Base-by-base conservation (phyloP, 2,797 vertebrate genomes). In the Enteromius paludinosus region DNA sequence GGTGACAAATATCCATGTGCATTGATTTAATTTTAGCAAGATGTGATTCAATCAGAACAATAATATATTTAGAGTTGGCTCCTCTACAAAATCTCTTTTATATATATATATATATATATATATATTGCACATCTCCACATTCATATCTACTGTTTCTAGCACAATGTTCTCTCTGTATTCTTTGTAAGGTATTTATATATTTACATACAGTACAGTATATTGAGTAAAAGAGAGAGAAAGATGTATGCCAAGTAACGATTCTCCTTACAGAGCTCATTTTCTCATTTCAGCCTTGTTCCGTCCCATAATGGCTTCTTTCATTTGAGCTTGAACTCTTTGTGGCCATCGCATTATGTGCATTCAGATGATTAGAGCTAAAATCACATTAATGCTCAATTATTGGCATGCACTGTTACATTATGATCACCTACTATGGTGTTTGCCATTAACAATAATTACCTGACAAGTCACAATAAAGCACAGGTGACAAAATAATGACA, bases 391-490 rank as follows among this genome's bases (percentile, higher is more conserved):
- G 84, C 84, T 91, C 90, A 92, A 91, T 94, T 92, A 93, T 91
- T 85, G 59, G 15, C 56, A 62, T 62, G 87, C 86, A 73, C 85
- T 87, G 90, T 89, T 91, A 91, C 89, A 92, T 93, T 92, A 92
- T 82, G 87, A 86, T 88, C 88, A 90, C 90, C 92, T 90, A 90
- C 91, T 91, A 90, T 89, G 87, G 88, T 90, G 76, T 86, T 84
- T 79, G n/a, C 91, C 90, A 93, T 94, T 93, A 94, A 89, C 89
- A 79, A 87, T 92, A 93, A 94, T 94, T 91, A 91, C 90, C 87
- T 87, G 83, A 88, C 87, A 88, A 89, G 88, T 80, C 70, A 84
- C 81, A 89, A 83, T 84, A 87, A 78, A 84, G 75, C 56, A 81
- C 41, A 54, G 38, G 82, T 81, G 64, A 85, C 72, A 86, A 81